Evolutionary conservation across 2,797 vertebrate species (phyloP).

Genomic region (Trachops cirrhosus): DNA sequence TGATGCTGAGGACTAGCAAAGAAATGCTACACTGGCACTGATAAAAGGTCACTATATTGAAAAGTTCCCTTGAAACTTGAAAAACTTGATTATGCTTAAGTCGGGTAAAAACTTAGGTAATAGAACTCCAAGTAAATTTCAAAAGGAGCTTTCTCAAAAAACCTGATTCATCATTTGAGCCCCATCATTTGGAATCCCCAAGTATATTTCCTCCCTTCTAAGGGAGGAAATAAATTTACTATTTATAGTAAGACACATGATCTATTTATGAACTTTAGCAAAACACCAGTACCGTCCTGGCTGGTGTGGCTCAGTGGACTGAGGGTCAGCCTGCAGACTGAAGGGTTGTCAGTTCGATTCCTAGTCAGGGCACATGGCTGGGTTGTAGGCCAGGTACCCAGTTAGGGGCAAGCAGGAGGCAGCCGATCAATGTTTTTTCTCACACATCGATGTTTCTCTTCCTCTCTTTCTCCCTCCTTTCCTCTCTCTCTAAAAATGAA

Average conservation of each 20-base stretch:
- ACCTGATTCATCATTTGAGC: not conserved
- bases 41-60: not conserved
- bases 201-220: not conserved
- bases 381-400: not conserved
- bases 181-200: not conserved
- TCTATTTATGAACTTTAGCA: not conserved
- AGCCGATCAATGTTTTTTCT: not conserved
- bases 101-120: not conserved
- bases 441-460: not conserved
- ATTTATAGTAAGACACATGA: not conserved
- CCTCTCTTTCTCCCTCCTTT: not conserved
- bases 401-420: not conserved
- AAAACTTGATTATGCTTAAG: not conserved
- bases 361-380: not conserved
- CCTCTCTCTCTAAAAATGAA: not conserved
- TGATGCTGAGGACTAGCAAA: accelerated
- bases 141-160: not conserved
- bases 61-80: not conserved
- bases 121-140: not conserved
- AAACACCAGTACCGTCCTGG: not conserved
- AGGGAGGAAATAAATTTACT: too few relatives aligned
- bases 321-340: not conserved
- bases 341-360: not conserved
- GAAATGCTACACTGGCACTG: accelerated
- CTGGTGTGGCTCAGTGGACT: not conserved